phyloP scores from a whole-genome alignment of 2,888 invertebrate genomes.

The Tortrix viridana region DNA sequence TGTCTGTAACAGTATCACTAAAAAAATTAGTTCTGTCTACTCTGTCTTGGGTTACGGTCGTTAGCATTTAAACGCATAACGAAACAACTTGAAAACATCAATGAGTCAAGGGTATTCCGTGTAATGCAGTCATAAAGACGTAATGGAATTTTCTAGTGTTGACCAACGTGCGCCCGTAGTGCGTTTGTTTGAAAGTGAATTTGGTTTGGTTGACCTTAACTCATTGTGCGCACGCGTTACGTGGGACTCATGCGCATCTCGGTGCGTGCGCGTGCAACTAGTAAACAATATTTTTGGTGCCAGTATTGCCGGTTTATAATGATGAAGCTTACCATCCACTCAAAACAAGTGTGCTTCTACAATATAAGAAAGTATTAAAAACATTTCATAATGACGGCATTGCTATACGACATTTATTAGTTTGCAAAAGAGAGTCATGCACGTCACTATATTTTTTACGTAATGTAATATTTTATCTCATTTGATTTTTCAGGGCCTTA shows the following conservation, averaged over 20 bases:
- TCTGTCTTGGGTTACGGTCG: background rate
- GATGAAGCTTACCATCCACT: too few relatives aligned
- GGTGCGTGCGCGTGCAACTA: background rate
- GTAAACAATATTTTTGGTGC: background rate
- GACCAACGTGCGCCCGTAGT: slow-evolving; percentile 51
- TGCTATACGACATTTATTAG: too few relatives aligned
- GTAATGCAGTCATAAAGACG: slow-evolving; percentile 8
- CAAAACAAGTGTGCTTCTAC: too few relatives aligned
- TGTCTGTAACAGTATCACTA: too few relatives aligned
- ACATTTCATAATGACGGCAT: too few relatives aligned
- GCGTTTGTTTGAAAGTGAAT: slow-evolving; percentile 59
- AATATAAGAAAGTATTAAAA: too few relatives aligned
- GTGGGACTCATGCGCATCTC: slow-evolving; percentile 25
- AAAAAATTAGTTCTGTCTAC: background rate
- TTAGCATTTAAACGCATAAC: background rate
- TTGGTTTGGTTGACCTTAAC: slow-evolving; percentile 28
- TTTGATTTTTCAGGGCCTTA: too few relatives aligned
- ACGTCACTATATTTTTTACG: too few relatives aligned
- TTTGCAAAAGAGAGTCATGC: too few relatives aligned
- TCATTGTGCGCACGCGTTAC: slow-evolving; percentile 29
- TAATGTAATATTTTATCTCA: too few relatives aligned
- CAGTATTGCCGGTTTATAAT: too few relatives aligned
- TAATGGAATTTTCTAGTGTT: slow-evolving; percentile 50
- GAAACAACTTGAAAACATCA: slow-evolving; percentile 4
- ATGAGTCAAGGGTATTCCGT: slow-evolving; percentile 27